Conservation (phyloP, 2,888 invertebrate genomes). For the Drosophila birchii region DNA sequence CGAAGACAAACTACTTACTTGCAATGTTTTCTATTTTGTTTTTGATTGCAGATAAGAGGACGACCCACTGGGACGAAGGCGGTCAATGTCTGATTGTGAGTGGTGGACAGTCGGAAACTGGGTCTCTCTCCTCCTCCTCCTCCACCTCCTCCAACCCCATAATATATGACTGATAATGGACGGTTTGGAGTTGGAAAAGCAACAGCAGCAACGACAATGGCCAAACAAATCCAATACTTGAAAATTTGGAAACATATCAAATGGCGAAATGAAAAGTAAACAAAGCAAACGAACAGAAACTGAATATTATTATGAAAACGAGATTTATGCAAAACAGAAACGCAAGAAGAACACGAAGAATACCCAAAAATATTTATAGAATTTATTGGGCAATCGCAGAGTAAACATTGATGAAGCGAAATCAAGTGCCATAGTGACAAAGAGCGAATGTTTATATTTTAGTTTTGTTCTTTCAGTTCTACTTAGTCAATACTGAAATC, state of each 20-base stretch:
- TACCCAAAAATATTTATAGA: slow-evolving; percentile 16
- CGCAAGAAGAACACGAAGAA: not conserved
- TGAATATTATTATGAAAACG: slow-evolving; percentile 22
- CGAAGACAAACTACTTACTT: slow-evolving; percentile 31
- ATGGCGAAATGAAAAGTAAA: slow-evolving; percentile 86
- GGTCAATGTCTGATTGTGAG: slow-evolving; percentile 66
- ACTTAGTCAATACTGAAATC: slow-evolving; percentile 33
- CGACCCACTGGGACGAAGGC: slow-evolving; percentile 28
- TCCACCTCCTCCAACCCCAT: slow-evolving; percentile 7
- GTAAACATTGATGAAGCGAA: slow-evolving; percentile 30
- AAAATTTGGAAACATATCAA: slow-evolving; percentile 93
- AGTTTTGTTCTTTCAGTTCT: not conserved
- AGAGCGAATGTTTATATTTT: slow-evolving; percentile 21
- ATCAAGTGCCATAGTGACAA: slow-evolving; percentile 61
- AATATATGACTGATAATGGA: slow-evolving; percentile 64
- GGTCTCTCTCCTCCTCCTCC: slow-evolving; percentile 39
- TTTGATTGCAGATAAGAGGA: slow-evolving; percentile 41
- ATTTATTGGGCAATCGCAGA: slow-evolving; percentile 18
- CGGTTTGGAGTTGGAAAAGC: slow-evolving; percentile 29
- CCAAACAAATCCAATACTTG: slow-evolving; percentile 83
- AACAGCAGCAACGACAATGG: slow-evolving; percentile 61
- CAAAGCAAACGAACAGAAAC: slow-evolving; percentile 42
- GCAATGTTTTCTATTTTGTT: slow-evolving; percentile 19
- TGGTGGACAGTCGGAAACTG: slow-evolving; percentile 47
- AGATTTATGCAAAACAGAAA: slow-evolving; percentile 21